Percentiles rank a stretch among this genome's conserved stretches.
Conservation (phyloP, 2,888 invertebrate genomes). For the Hypsopygia costalis region DNA sequence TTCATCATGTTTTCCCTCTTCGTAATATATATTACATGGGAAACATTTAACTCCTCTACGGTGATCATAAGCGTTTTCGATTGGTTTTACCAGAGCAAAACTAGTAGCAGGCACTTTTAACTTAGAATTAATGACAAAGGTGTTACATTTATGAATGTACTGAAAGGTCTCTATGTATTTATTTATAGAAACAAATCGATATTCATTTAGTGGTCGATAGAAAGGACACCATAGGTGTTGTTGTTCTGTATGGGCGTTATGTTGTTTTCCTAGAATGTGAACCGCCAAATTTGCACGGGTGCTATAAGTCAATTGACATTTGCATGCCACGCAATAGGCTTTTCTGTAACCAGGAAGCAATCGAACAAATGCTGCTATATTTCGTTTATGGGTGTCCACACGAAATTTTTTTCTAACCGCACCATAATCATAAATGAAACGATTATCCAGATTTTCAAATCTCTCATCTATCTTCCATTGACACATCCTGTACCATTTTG, state of each 20-base stretch:
- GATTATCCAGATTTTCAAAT: background rate
- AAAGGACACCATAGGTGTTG: slow-evolving; percentile 10
- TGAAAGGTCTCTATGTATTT: slow-evolving; percentile 25
- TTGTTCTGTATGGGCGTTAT: slow-evolving; percentile 31
- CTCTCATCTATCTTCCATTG: too few relatives aligned
- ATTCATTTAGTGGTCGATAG: too few relatives aligned
- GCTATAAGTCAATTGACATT: slow-evolving; percentile 34
- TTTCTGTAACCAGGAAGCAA: slow-evolving; percentile 43
- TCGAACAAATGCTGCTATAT: slow-evolving; percentile 43
- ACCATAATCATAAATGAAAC: slow-evolving; percentile 28
- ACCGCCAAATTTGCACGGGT: slow-evolving; percentile 33
- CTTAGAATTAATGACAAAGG: too few relatives aligned
- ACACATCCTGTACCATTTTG: background rate
- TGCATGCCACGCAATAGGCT: slow-evolving; percentile 48
- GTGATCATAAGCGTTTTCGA: too few relatives aligned
- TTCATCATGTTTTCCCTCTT: slow-evolving; percentile 21
- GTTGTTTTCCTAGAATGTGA: slow-evolving; percentile 40
- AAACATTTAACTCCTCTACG: slow-evolving; percentile 49
- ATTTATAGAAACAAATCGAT: slow-evolving; percentile 20
- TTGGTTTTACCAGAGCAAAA: slow-evolving; percentile 13
- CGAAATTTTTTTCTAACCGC: slow-evolving; percentile 35
- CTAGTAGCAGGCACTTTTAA: too few relatives aligned
- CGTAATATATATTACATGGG: slow-evolving; percentile 34
- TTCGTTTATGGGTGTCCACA: too few relatives aligned
- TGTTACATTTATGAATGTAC: slow-evolving; percentile 30